These are phyloP conservation scores for Maconellicoccus hirsutus DNA, from an alignment of 1,140 invertebrate species.

Conservation along the genomic window DNA sequence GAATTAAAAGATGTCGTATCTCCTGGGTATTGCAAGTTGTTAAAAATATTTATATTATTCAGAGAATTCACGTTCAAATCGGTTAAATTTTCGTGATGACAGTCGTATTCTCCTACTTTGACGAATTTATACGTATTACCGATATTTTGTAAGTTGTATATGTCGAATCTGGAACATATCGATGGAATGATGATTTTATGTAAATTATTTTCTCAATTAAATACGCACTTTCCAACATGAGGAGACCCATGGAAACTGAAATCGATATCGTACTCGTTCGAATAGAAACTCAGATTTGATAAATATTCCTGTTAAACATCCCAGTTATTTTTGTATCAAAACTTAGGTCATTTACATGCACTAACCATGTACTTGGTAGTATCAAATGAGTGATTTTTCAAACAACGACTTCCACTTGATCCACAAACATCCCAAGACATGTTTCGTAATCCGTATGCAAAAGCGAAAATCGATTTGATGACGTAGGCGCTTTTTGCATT, in stretches of 20 bases:
- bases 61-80: too few species aligned
- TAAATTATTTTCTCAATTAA: background rate
- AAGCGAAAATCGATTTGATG: conserved; percentile 56
- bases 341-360: background rate
- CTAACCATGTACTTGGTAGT: background rate
- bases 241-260: background rate
- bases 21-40: background rate
- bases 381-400: background rate
- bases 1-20: background rate
- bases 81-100: background rate
- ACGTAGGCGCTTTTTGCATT: conserved; percentile 69
- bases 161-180: background rate
- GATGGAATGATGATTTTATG: background rate
- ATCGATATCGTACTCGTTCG: background rate
- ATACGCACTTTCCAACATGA: background rate
- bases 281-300: background rate
- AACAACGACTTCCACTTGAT: conserved; percentile 14
- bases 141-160: background rate
- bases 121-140: background rate
- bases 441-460: conserved; percentile 52
- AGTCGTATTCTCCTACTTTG: background rate
- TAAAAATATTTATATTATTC: background rate
- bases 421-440: conserved; percentile 45
- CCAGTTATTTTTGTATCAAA: too few species aligned
- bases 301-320: background rate